These are phyloP conservation scores for Chrysopilus asiliformis DNA, from an alignment of 2,888 invertebrate genomes.

Conservation along the genomic window DNA sequence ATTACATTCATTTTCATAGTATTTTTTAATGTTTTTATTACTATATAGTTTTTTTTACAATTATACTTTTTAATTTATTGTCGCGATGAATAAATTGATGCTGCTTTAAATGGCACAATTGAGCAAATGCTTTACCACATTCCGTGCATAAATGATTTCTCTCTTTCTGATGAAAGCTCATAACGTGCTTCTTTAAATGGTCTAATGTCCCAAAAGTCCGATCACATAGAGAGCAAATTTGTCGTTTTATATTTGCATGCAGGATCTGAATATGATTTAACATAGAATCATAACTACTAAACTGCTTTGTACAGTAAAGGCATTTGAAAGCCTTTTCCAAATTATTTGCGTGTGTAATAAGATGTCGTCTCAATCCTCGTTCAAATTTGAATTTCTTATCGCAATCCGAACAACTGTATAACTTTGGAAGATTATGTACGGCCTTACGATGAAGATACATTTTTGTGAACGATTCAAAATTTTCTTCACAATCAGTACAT, in stretches of 20 bases:
- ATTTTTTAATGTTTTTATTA: no score
- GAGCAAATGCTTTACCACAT: conserved; percentile 20
- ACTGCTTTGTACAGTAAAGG: conserved; percentile 19
- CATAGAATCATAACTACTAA: conserved; percentile 15
- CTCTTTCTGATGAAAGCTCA: conserved; percentile 21
- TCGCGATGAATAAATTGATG: conserved; percentile 19
- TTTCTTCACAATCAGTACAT: no score
- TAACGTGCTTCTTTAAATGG: conserved; percentile 22
- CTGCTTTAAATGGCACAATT: conserved; percentile 19
- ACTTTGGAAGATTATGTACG: not conserved
- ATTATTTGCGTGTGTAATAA: conserved; percentile 17
- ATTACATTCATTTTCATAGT: no score
- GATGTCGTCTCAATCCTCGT: conserved; percentile 16
- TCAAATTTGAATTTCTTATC: conserved; percentile 15
- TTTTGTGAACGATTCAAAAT: not conserved
- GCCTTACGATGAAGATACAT: conserved; percentile 6
- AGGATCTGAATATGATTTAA: conserved; percentile 20
- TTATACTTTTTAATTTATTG: no score
- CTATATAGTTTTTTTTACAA: no score
- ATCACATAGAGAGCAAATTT: conserved; percentile 20
- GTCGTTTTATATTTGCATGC: conserved; percentile 17
- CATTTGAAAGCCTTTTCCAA: conserved; percentile 15
- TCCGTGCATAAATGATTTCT: conserved; percentile 18
- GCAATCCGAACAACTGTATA: conserved; percentile 12
- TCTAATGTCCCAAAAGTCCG: conserved; percentile 20